A percentile compares a stretch with the other conserved stretches of the same genome.
phyloP scores from a whole-genome alignment of 2,113 vertebrate species.

The Enhydra lutris region DNA sequence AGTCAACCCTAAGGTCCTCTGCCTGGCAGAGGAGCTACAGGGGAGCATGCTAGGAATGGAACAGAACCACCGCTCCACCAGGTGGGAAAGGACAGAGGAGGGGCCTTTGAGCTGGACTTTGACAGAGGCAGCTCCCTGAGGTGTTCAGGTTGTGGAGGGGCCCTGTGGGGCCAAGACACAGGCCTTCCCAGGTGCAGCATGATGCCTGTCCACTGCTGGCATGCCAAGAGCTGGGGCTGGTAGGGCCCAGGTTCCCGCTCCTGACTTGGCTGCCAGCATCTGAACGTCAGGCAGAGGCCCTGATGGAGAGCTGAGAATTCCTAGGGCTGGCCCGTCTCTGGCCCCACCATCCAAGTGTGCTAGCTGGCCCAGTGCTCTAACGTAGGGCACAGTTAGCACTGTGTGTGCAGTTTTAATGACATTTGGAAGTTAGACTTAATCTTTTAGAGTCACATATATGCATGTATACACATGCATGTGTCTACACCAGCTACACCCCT shows the following conservation, averaged over 20 bases:
- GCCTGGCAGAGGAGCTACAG: too few relatives aligned
- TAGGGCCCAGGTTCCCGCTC: neutral
- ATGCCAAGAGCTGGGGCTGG: neutral
- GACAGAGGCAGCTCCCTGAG: neutral
- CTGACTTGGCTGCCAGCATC: neutral
- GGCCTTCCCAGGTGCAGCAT: accelerated
- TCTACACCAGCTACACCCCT: neutral
- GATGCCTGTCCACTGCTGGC: neutral
- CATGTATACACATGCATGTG: accelerated
- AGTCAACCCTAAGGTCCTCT: accelerated
- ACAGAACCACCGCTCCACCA: neutral
- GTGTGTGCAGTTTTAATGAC: neutral
- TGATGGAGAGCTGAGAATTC: neutral
- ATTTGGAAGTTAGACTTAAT: neutral
- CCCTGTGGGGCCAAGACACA: neutral
- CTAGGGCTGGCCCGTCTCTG: neutral
- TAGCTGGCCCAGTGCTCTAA: neutral
- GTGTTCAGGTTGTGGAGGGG: neutral
- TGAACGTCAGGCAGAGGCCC: neutral
- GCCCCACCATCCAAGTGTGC: neutral
- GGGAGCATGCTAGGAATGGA: accelerated
- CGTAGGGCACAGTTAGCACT: too few relatives aligned
- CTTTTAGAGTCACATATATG: neutral
- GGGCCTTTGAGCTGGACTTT: accelerated
- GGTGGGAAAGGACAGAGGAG: neutral